A percentile compares a stretch with the other conserved stretches of the same genome.
Evolutionary conservation across 2,888 invertebrate species (phyloP).

Genomic region (Nemoura dubitans): DNA sequence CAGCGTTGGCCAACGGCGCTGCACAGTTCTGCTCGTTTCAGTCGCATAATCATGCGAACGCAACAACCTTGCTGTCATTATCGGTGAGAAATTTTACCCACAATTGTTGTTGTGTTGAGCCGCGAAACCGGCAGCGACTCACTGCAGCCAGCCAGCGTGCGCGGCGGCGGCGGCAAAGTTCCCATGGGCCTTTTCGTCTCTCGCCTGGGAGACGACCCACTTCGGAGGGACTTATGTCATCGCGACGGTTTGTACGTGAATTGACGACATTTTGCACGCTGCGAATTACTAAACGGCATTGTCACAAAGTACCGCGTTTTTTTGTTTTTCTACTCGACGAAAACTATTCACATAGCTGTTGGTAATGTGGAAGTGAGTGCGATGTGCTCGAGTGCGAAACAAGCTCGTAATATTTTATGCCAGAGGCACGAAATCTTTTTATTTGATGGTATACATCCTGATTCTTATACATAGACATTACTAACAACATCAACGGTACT

Average conservation of each 20-base stretch:
- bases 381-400: no score
- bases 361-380: no score
- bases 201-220: neutral
- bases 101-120: no score
- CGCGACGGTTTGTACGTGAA: neutral
- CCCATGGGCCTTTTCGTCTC: neutral
- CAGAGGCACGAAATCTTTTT: neutral
- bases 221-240: neutral
- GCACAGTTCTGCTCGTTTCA: neutral
- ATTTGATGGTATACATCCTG: neutral
- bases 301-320: neutral
- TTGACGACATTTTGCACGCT: neutral
- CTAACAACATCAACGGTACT: neutral
- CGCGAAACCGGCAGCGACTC: neutral
- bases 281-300: neutral
- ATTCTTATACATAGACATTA: neutral
- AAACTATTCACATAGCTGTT: no score
- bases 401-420: neutral
- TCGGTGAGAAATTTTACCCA: neutral
- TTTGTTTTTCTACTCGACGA: neutral
- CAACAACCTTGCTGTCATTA: neutral
- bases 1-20: neutral
- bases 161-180: neutral
- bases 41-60: neutral
- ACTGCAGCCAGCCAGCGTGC: no score